phyloP scores from a whole-genome alignment of 1,140 invertebrate species.

The Parasteatoda tepidariorum region DNA sequence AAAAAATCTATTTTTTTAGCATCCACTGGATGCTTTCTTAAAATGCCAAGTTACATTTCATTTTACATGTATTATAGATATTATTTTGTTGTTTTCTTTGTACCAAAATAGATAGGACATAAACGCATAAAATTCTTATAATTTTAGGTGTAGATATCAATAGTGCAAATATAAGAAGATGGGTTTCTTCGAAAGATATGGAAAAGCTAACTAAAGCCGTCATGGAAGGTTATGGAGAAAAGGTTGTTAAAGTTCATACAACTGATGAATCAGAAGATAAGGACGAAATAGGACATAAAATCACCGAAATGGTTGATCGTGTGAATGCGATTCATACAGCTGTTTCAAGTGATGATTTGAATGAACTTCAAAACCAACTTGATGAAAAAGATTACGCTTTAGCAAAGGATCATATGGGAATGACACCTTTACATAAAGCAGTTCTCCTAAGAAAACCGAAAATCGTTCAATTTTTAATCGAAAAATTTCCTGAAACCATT shows the following conservation, averaged over 20 bases:
- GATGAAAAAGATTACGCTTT: slow-evolving; percentile 73
- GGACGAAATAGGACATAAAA: slow-evolving; percentile 75
- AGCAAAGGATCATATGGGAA: slow-evolving; percentile 79
- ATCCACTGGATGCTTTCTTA: no score
- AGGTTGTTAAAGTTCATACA: slow-evolving; percentile 68
- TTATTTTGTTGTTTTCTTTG: no score
- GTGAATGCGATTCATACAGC: slow-evolving; percentile 64
- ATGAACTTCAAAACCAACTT: slow-evolving; percentile 61
- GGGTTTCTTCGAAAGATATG: slow-evolving; percentile 90
- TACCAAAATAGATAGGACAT: no score
- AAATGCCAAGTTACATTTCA: no score
- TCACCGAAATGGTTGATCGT: slow-evolving; percentile 82
- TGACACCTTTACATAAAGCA: slow-evolving; percentile 76
- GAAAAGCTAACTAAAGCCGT: slow-evolving; percentile 83
- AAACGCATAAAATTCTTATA: no score
- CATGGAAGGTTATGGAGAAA: slow-evolving; percentile 85
- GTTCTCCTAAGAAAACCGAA: slow-evolving; percentile 81
- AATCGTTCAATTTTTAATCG: slow-evolving; percentile 79
- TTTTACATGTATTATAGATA: no score
- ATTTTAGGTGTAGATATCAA: slow-evolving; percentile 64
- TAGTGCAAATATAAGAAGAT: slow-evolving; percentile 84
- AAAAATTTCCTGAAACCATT: slow-evolving; percentile 76
- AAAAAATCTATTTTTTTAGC: no score
- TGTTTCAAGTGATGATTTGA: slow-evolving; percentile 63
- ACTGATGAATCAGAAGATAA: slow-evolving; percentile 76